Percentiles rank a stretch among this genome's conserved stretches.
These are phyloP conservation scores for Protodeltote pygarga DNA, from an alignment of 2,888 invertebrate species.

Conservation along the genomic window DNA sequence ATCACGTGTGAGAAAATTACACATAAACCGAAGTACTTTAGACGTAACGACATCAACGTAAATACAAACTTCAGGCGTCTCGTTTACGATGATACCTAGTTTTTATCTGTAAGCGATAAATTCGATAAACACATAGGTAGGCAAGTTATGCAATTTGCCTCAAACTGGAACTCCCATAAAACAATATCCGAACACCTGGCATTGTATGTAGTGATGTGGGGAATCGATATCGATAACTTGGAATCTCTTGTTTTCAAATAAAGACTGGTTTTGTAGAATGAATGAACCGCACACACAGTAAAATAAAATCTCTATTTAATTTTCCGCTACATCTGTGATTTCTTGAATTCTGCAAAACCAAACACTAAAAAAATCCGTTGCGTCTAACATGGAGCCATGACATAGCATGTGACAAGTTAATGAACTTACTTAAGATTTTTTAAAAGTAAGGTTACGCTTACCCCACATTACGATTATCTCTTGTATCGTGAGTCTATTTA, in stretches of 20 bases:
- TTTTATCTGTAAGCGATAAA: constrained; percentile 19
- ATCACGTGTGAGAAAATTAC: constrained; percentile 7
- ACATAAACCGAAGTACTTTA: constrained; percentile 4
- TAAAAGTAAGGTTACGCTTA: too few relatives aligned
- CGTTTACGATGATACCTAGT: constrained; percentile 10
- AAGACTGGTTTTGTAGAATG: constrained; percentile 1
- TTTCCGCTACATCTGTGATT: too few relatives aligned
- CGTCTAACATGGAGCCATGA: too few relatives aligned
- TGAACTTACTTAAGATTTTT: too few relatives aligned
- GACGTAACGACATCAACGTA: constrained; percentile 10
- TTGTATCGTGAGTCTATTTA: too few relatives aligned
- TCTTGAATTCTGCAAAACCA: too few relatives aligned
- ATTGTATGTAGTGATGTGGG: constrained; percentile 33
- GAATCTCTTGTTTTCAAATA: background rate
- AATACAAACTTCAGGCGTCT: constrained; percentile 16
- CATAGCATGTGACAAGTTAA: too few relatives aligned
- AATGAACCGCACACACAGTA: too few relatives aligned
- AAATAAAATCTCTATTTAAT: too few relatives aligned
- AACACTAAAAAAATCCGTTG: too few relatives aligned
- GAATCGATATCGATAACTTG: constrained; percentile 9
- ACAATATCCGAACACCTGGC: constrained; percentile 59
- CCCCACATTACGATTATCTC: too few relatives aligned
- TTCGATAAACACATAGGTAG: constrained; percentile 41
- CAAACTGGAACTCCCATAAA: constrained; percentile 55
- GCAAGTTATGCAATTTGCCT: constrained; percentile 48